Conservation (phyloP, 2,888 invertebrate genomes). For the Muschampia plurimacula region DNA sequence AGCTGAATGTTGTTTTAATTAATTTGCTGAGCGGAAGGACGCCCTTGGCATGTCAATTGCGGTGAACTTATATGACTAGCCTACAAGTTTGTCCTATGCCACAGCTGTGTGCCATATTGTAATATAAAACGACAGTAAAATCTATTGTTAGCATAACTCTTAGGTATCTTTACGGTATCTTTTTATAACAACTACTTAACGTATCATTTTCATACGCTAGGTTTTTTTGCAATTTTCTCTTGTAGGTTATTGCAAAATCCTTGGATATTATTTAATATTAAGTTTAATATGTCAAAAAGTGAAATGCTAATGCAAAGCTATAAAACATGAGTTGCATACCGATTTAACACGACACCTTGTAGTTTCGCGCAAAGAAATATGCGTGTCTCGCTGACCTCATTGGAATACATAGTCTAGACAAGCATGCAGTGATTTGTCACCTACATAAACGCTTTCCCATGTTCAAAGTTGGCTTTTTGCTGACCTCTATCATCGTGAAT, state of each 20-base stretch:
- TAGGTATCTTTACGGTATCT: constrained; percentile 1
- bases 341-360: constrained; percentile 6
- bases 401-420: constrained; percentile 27
- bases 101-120: constrained; percentile 26
- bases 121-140: constrained; percentile 20
- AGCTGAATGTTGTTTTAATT: constrained; percentile 56
- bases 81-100: constrained; percentile 10
- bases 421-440: constrained; percentile 33
- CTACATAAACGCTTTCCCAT: constrained; percentile 29
- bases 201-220: no score
- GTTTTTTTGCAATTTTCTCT: no score
- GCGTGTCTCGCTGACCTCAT: constrained; percentile 31
- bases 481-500: constrained; percentile 16
- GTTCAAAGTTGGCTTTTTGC: constrained; percentile 23
- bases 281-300: not conserved
- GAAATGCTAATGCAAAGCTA: not conserved
- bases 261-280: no score
- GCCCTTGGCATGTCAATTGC: constrained; percentile 56
- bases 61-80: constrained; percentile 46
- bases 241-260: no score
- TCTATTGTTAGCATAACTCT: constrained; percentile 14
- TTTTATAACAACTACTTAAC: not conserved
- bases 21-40: constrained; percentile 59
- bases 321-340: not conserved
- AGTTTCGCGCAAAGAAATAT: constrained; percentile 22